These are phyloP conservation scores for Uromys caudimaculatus DNA, from an alignment of 2,797 vertebrate species.

Conservation along the genomic window DNA sequence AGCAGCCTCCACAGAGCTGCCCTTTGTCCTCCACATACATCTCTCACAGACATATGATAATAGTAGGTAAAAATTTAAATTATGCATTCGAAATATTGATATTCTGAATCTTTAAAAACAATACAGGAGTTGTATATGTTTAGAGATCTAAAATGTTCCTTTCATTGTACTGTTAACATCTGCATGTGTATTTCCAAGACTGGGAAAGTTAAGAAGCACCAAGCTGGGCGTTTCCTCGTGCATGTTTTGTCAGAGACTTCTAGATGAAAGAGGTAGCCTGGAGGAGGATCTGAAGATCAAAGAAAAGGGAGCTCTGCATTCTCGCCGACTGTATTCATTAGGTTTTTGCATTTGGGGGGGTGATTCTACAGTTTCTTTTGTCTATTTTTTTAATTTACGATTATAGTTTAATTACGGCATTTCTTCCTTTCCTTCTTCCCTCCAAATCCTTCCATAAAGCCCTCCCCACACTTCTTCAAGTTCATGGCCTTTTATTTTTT, in stretches of 20 bases:
- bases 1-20: no score
- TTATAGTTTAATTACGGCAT: background rate
- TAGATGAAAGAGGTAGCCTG: background rate
- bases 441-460: background rate
- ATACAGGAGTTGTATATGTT: background rate
- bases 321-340: background rate
- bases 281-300: background rate
- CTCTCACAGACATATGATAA: background rate
- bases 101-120: background rate
- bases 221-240: background rate
- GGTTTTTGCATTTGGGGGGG: background rate
- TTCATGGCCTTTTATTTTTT: background rate
- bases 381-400: background rate
- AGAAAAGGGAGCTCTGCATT: background rate
- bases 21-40: background rate
- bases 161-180: background rate
- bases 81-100: background rate
- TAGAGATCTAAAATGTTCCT: background rate
- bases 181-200: background rate
- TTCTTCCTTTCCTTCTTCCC: background rate
- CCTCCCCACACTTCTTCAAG: background rate
- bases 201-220: background rate
- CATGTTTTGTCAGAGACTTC: background rate
- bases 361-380: background rate
- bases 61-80: background rate